Conservation (phyloP, 2,113 vertebrate genomes). For the Megaptera novaeangliae region DNA sequence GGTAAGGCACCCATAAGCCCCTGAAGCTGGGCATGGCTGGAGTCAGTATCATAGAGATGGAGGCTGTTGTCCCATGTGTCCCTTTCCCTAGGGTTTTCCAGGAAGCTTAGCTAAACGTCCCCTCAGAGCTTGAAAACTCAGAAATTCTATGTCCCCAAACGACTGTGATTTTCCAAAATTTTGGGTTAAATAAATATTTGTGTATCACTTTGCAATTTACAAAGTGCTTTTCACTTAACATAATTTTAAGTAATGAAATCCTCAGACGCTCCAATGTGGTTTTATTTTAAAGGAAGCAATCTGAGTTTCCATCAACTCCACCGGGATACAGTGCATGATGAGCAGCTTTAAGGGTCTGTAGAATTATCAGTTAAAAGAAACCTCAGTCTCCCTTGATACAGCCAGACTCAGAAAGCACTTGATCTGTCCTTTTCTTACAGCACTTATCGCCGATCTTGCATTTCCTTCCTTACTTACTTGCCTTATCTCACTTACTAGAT, state of each 20-base stretch:
- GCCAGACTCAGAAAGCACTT: neutral
- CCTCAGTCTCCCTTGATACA: neutral
- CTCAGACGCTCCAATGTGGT: neutral
- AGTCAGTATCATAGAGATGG: accelerated
- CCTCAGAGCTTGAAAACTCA: neutral
- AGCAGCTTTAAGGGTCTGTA: neutral
- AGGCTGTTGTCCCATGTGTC: neutral
- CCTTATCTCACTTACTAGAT: slow-evolving; percentile 3
- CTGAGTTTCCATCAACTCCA: neutral
- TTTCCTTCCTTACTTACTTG: neutral
- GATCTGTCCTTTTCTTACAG: neutral
- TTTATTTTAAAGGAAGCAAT: neutral
- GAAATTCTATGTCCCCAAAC: neutral
- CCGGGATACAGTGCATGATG: neutral
- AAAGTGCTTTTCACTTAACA: neutral
- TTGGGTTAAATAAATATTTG: neutral
- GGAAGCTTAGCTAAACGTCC: neutral
- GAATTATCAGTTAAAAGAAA: neutral
- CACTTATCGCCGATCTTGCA: neutral
- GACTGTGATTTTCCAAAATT: neutral
- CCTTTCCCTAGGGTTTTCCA: neutral
- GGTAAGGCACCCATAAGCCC: neutral
- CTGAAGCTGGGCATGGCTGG: neutral
- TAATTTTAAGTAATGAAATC: neutral
- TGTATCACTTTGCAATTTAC: neutral